Base-by-base conservation (phyloP, 2,888 invertebrate species). In the Darwinula stevensoni region DNA sequence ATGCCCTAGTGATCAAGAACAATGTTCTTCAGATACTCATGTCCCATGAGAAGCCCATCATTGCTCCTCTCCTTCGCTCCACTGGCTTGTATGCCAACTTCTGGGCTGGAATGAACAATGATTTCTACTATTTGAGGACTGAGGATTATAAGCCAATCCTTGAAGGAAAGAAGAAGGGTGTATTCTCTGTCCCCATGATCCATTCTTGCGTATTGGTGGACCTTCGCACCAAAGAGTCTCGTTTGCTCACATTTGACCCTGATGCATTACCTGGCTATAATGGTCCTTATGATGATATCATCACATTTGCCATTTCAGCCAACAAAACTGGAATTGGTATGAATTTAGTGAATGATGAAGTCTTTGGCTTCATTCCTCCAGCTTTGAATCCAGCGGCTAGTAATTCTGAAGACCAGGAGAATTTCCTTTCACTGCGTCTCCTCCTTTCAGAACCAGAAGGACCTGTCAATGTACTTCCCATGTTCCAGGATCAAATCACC, bases 201-300 rank as follows among this genome's bases (percentile, higher is more conserved):
- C 86, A 86, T 47, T 70, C 74, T 1, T 73, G 76, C 4, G 66
- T 88, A 11, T 53, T 94, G 27, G 59, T 91, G 18, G 59, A 78
- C 47, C 50, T 94, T 34, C 59, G 62, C 13, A 52, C 54, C 34
- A 43, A 45, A 1, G 47, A 48, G 2, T 61, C 72, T 0, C 63
- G 68, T 35, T 41, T 46, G 11, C 53, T 94, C 4, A 73, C 80
- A 0, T 94, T 82, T 45, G 56, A 65, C 36, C 59, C 67, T 0
- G 48, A 57, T 2, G 66, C 64, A 31, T 43, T 69, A 0, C 43
- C 45, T 3, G 45, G 52, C n/a, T 76, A 71, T 42, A 50, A 52
- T 32, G 78, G 82, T 1, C 74, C 82, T 0, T 55, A 62, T 2
- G 88, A 94, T 53, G 91, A 94, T 48, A 78, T 91, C 31, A 84